Percentiles rank a stretch among this genome's conserved stretches.
Conservation (phyloP, 2,113 vertebrate species). For the Cervus canadensis region DNA sequence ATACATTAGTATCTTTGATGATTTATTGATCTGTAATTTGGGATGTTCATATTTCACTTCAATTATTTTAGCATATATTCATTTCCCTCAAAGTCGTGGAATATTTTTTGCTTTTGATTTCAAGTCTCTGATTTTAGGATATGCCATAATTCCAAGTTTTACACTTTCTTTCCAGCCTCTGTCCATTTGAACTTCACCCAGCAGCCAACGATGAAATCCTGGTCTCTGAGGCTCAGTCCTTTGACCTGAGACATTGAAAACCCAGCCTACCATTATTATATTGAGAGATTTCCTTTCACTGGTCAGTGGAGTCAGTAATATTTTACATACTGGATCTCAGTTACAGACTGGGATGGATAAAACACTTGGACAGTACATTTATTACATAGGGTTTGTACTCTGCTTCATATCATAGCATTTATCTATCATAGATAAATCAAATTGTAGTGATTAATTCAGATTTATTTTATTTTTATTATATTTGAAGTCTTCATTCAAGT, state of each 20-base stretch:
- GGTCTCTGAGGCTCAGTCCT: neutral
- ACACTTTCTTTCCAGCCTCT: neutral
- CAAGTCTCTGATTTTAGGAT: neutral
- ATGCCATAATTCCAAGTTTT: neutral
- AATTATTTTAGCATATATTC: neutral
- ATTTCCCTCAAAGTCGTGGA: neutral
- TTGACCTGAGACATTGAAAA: neutral
- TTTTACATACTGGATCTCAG: neutral
- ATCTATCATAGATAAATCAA: neutral
- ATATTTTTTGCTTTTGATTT: neutral
- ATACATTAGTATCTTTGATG: neutral
- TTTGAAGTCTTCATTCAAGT: neutral
- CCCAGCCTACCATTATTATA: neutral
- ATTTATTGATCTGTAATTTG: neutral
- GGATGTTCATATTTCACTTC: neutral
- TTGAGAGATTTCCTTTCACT: neutral
- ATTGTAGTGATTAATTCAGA: neutral
- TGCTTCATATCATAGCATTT: neutral
- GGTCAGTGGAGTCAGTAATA: neutral
- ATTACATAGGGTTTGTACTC: neutral
- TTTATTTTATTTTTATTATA: constrained; percentile 4
- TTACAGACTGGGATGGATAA: neutral
- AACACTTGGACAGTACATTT: neutral
- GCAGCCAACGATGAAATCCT: neutral
- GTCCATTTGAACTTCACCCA: neutral